Base-by-base conservation (phyloP, 2,797 vertebrate species). In the Centropyge bicolor region DNA sequence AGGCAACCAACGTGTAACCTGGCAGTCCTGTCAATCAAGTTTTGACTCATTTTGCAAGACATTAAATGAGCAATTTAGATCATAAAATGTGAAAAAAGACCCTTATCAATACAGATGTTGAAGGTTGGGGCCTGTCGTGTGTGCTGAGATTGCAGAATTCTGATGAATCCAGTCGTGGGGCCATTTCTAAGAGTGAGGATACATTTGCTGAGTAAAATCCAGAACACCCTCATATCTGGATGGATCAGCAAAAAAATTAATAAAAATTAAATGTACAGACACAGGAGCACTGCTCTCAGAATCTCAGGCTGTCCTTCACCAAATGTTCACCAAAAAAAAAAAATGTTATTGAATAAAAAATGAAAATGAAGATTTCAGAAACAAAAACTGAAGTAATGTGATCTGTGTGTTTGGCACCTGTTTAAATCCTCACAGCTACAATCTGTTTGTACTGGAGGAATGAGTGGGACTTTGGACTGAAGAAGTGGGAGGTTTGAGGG, bases 331-430 rank as follows among this genome's bases (percentile, higher is more conserved):
- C 27, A 3, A 20, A n/a, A 70, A 36, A 1, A 35, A 19, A 14
- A 13, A 66, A 3, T 38, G 12, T 2, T 5, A 13, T 10, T 51
- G 8, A 24, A 52, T 52, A 17, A 38, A 19, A 16, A 36, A 19
- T 38, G 8, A 38, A 35, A 10, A 59, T 20, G n/a, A 38, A 4
- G 38, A 54, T 16, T 5, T 45, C 17, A 61, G 14, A 67, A 65
- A 60, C 10, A 57, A 52, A 3, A 7, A 57, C 27, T 60, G 20
- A 41, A 52, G 27, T 45, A 57, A 75, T 22, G 14, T 43, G 40
- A 63, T 55, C 27, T 35, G n/a, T 46, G 55, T 74, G 65, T 81
- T 52, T 67, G 36, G 24, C 74, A 72, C 65, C 45, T 71, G 74
- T 85, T 86, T 24, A 76, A 46, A 52, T 41, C 40, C 36, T 64